Evolutionary conservation across 53 echinoderm and acorn worm species (phyloP).

Genomic region (Echinometra lucunter): DNA sequence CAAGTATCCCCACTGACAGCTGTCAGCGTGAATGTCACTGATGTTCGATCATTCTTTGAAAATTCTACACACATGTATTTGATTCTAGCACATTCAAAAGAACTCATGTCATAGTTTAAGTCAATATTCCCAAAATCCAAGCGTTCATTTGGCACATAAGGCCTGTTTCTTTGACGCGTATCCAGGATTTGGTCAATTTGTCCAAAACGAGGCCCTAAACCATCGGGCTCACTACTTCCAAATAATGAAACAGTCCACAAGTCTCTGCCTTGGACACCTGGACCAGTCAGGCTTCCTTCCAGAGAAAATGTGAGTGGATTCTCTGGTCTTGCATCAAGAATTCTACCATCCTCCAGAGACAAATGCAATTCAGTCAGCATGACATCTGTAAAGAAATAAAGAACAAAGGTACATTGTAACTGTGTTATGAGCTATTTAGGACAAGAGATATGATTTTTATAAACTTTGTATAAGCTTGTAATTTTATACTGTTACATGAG

Average conservation of each 20-base stretch:
- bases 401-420: not conserved
- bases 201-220: slow-evolving; percentile 71
- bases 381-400: slow-evolving; percentile 61
- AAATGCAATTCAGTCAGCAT: slow-evolving; percentile 70
- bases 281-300: slow-evolving; percentile 60
- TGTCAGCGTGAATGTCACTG: slow-evolving; percentile 76
- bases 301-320: slow-evolving; percentile 72
- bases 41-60: slow-evolving; percentile 65
- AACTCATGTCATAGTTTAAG: slow-evolving; percentile 82
- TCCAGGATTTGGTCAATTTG: slow-evolving; percentile 70
- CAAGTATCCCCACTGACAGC: slow-evolving; percentile 74
- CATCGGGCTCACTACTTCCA: slow-evolving; percentile 77
- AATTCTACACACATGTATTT: slow-evolving; percentile 81
- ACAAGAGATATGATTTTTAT: not conserved
- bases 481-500: not conserved
- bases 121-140: slow-evolving; percentile 75
- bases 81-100: slow-evolving; percentile 79
- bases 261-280: slow-evolving; percentile 79
- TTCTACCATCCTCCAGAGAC: slow-evolving; percentile 64
- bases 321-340: slow-evolving; percentile 69
- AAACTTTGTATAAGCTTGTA: not conserved
- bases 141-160: slow-evolving; percentile 62
- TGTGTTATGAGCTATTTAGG: not conserved
- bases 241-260: slow-evolving; percentile 79
- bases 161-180: slow-evolving; percentile 63